Conservation (phyloP, 1,140 invertebrate genomes). For the Cherax destructor region DNA sequence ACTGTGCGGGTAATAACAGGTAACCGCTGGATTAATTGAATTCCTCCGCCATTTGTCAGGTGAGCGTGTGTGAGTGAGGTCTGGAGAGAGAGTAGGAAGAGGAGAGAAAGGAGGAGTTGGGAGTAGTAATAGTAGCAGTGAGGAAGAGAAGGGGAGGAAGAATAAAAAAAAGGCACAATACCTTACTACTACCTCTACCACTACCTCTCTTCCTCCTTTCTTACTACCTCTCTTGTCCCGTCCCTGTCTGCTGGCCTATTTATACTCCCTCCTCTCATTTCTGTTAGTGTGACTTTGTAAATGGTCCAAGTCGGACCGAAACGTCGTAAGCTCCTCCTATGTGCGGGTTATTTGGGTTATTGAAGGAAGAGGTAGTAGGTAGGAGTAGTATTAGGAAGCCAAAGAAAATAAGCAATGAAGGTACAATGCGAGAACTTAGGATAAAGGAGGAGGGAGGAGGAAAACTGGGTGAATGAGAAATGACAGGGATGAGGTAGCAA, state of each 20-base stretch:
- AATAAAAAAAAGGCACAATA: background rate
- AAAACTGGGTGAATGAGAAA: background rate
- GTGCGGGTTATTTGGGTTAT: background rate
- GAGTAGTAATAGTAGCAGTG: background rate
- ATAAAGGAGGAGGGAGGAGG: background rate
- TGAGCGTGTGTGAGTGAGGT: background rate
- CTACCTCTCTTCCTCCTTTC: too few relatives aligned
- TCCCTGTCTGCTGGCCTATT: too few relatives aligned
- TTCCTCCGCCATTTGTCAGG: constrained; percentile 1
- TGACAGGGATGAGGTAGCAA: too few relatives aligned
- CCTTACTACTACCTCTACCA: too few relatives aligned
- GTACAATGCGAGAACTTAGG: background rate
- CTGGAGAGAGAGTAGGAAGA: background rate
- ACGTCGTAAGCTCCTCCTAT: too few relatives aligned
- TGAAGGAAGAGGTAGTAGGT: background rate
- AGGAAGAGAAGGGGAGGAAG: background rate
- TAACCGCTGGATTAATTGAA: constrained; percentile 3
- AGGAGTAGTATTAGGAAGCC: background rate
- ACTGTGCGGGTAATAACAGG: background rate
- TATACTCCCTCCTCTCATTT: too few relatives aligned
- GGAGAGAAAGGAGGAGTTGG: background rate
- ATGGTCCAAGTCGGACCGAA: too few relatives aligned
- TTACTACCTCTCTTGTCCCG: too few relatives aligned
- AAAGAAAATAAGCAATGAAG: background rate
- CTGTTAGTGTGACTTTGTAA: too few relatives aligned